phyloP scores from a whole-genome alignment of 2,888 invertebrate species.

The Capitulum mitella region DNA sequence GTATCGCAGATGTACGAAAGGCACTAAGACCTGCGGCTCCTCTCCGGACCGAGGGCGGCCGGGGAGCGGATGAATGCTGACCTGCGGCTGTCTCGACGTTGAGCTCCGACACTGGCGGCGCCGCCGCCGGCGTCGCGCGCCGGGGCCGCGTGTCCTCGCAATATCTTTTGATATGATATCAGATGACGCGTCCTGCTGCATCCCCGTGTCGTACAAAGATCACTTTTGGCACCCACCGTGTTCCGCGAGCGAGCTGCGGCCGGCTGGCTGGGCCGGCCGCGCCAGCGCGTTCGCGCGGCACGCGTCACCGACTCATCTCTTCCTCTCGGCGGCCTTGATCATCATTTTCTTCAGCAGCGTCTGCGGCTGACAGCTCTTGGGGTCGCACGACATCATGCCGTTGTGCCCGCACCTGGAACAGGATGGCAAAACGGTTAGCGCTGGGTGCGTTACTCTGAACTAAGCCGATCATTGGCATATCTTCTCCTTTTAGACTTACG shows the following conservation, averaged over 20 bases:
- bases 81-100: background rate
- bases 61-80: background rate
- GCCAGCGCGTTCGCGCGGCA: background rate
- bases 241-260: background rate
- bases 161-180: slow-evolving; percentile 17
- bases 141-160: background rate
- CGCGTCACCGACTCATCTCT: background rate
- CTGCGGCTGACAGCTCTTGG: slow-evolving; percentile 79
- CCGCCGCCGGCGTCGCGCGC: background rate
- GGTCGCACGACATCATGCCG: slow-evolving; percentile 91
- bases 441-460: too few relatives aligned
- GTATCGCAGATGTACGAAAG: background rate
- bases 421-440: too few relatives aligned
- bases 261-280: background rate
- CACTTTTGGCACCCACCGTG: slow-evolving; percentile 15
- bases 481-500: too few relatives aligned
- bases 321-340: slow-evolving; percentile 30
- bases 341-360: slow-evolving; percentile 86
- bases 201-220: background rate
- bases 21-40: background rate
- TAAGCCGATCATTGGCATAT: too few relatives aligned
- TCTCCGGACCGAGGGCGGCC: background rate
- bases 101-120: background rate
- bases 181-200: background rate
- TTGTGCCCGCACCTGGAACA: slow-evolving; percentile 75